Evolutionary conservation across 1,140 invertebrate species (phyloP).

Genomic region (Drosophila punjabiensis): DNA sequence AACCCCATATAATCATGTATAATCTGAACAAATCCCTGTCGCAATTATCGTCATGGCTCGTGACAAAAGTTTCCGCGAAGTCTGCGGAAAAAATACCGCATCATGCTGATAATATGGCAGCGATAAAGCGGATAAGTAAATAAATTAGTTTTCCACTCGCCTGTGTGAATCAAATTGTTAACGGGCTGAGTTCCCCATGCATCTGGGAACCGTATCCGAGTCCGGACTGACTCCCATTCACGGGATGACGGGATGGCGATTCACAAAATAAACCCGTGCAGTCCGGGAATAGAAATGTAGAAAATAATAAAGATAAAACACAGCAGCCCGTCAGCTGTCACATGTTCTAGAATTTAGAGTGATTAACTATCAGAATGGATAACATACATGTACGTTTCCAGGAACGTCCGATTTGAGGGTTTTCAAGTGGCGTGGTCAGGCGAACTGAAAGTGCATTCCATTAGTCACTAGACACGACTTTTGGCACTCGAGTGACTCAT

Average conservation of each 20-base stretch:
- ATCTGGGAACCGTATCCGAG: conserved; percentile 3
- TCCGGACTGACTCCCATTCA: conserved; percentile 9
- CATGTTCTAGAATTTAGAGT: conserved; percentile 33
- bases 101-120: conserved; percentile 69
- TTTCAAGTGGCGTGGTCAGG: conserved; percentile 14
- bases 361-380: conserved; percentile 1
- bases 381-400: background rate
- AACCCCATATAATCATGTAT: conserved; percentile 9
- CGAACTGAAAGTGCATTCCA: conserved; percentile 17
- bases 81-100: conserved; percentile 53
- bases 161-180: conserved; percentile 7
- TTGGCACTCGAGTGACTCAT: conserved; percentile 25
- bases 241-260: conserved; percentile 23
- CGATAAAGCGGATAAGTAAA: conserved; percentile 33
- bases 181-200: background rate
- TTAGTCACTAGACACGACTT: conserved; percentile 28
- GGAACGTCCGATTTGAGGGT: conserved; percentile 22
- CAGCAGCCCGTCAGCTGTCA: conserved; percentile 13
- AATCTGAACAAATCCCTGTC: conserved; percentile 59
- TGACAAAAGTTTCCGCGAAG: conserved; percentile 77
- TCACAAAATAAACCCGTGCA: conserved; percentile 22
- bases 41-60: conserved; percentile 42
- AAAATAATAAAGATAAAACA: conserved; percentile 12
- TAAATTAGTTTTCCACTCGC: conserved; percentile 24
- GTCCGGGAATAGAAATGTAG: conserved; percentile 12